Conservation (phyloP, 2,113 vertebrate species). For the Prunella himalayana region DNA sequence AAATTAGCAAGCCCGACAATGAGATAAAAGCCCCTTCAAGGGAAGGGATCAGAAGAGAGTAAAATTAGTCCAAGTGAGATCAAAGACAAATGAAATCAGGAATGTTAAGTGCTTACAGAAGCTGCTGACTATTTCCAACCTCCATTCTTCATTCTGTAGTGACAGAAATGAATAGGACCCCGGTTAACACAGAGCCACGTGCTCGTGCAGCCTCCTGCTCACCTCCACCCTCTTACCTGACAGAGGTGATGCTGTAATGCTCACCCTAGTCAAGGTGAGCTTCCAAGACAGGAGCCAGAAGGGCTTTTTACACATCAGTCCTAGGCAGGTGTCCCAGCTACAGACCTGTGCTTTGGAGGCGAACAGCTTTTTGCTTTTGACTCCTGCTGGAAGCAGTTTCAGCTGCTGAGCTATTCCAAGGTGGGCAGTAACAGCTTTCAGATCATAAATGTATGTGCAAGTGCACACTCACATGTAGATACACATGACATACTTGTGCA, state of each 20-base stretch:
- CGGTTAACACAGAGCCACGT: neutral
- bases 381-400: neutral
- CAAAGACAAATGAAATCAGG: conserved; percentile 53
- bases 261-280: neutral
- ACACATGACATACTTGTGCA: neutral
- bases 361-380: neutral
- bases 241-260: neutral
- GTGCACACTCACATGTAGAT: neutral
- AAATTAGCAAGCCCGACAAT: conserved; percentile 56
- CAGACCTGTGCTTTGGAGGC: neutral
- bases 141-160: neutral
- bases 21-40: conserved; percentile 59
- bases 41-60: conserved; percentile 44
- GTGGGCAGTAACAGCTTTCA: neutral
- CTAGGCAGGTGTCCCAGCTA: neutral
- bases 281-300: neutral
- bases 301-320: neutral
- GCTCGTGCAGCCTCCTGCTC: neutral
- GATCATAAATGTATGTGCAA: neutral
- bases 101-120: conserved; percentile 61
- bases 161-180: neutral
- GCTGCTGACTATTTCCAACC: conserved; percentile 17
- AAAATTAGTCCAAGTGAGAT: conserved; percentile 57
- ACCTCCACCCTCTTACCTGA: neutral
- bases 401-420: neutral